A percentile compares a stretch with the other conserved stretches of the same genome.
phyloP scores from a whole-genome alignment of 2,888 invertebrate species.

The Stenodema calcarata region DNA sequence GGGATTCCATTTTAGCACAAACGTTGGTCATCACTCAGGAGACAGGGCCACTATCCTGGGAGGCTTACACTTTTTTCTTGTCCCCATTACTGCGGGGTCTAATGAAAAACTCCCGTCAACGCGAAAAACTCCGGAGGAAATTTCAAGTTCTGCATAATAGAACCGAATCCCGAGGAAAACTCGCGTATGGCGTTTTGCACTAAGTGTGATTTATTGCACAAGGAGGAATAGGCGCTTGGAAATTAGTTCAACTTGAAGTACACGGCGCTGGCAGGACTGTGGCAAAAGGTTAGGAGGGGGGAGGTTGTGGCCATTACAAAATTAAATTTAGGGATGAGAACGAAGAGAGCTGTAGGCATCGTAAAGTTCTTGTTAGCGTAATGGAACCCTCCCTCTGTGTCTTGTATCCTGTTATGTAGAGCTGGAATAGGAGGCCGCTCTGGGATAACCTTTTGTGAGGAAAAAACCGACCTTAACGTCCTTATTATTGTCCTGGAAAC shows the following conservation, averaged over 20 bases:
- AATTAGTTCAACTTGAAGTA: constrained; percentile 2
- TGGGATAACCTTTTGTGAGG: background rate
- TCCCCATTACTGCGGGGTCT: too few species aligned
- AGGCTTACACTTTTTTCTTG: too few species aligned
- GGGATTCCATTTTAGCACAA: too few species aligned
- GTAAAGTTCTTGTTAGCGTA: constrained; percentile 34
- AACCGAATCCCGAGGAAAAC: background rate
- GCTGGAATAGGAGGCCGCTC: background rate
- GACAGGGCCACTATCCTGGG: too few species aligned
- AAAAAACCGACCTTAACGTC: background rate
- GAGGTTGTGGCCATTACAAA: constrained; percentile 26
- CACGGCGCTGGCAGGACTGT: background rate
- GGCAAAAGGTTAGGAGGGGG: background rate
- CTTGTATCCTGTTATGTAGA: background rate
- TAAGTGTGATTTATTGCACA: background rate
- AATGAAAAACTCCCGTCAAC: background rate
- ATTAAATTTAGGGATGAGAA: constrained; percentile 17
- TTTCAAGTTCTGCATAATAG: background rate
- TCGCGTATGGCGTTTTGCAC: background rate
- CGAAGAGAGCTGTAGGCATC: background rate
- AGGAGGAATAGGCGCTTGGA: background rate
- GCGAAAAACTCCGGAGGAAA: background rate
- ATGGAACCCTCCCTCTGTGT: constrained; percentile 3
- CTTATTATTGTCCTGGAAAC: background rate
- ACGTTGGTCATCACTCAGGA: too few species aligned